Evolutionary conservation across 2,113 vertebrate genomes (phyloP), one percentile per base, ranked within the genome.

Genomic region (Corvus moneduloides): DNA sequence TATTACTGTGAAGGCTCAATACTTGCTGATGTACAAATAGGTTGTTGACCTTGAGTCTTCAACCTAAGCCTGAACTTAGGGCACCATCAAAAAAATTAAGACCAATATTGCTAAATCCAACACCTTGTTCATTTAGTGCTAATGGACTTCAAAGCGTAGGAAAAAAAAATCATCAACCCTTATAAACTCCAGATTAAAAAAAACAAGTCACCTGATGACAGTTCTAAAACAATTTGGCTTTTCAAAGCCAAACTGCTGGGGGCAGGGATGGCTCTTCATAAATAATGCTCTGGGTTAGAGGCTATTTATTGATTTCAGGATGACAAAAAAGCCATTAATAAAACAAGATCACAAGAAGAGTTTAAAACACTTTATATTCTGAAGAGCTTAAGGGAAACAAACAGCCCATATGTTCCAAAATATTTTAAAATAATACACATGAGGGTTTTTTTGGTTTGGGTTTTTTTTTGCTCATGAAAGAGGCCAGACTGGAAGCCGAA

Each of bases 291-390:
- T 83, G 37, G 30, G 52, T 84, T 84, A 84, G 59, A 88, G 61
- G 86, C 93, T 81, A 73, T 91, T 93, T 89, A 80, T 88, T 93
- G 90, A 89, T 84, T 90, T 89, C 32, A 46, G 71, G 49, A 85
- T 63, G 44, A 90, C 62, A 90, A 64, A 76, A 82, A 95, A 92
- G 43, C 46, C 75, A 95, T 93, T 89, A 95, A 76, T 72, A 89
- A 82, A 94, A 80, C 67, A 93, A 80, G 79, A 93, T 66, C 88
- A 71, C 76, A 76, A 80, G 68, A 93, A 88, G 19, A 85, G 76
- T 46, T 89, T 87, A 84, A 93, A 95, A 89, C 94, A 66, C 32
- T 77, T 94, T 22, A n/a, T 71, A 52, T 72, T 90, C 63, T 86
- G 48, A 92, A 81, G 30, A 78, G 30, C 33, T 81, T 56, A 71